Evolutionary conservation across 2,888 invertebrate genomes (phyloP).

Genomic region (Steinernema scapterisci): DNA sequence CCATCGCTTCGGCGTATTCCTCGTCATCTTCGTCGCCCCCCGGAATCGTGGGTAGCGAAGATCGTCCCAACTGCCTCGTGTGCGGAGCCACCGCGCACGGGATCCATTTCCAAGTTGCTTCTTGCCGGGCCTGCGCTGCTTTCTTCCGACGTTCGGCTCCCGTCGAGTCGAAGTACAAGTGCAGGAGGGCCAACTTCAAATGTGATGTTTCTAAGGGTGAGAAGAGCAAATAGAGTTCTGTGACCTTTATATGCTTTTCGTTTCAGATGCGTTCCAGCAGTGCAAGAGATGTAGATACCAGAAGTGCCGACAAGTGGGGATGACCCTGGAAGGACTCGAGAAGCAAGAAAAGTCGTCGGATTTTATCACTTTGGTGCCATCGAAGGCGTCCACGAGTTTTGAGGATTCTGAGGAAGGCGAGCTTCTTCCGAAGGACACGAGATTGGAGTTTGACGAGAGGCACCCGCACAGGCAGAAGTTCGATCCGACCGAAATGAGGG

Average conservation of each 20-base stretch:
- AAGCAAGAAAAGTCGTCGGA: neutral
- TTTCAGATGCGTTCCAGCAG: neutral
- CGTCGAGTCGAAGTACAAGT: neutral
- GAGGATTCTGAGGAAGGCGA: neutral
- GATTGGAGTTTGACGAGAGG: neutral
- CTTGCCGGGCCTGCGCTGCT: slow-evolving; percentile 36
- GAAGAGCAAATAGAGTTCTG: neutral
- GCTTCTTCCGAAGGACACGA: too few relatives aligned
- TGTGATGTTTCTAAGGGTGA: slow-evolving; percentile 1
- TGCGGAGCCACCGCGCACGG: slow-evolving; percentile 33
- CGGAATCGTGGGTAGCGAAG: neutral
- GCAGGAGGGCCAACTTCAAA: neutral
- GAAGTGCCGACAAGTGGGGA: neutral
- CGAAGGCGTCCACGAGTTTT: neutral
- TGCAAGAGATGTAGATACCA: neutral
- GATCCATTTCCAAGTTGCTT: slow-evolving; percentile 33
- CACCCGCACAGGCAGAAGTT: neutral
- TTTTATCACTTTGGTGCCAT: neutral
- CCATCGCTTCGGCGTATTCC: neutral
- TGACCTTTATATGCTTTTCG: neutral
- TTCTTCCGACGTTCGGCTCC: slow-evolving; percentile 27
- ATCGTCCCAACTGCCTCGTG: neutral
- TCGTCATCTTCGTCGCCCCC: neutral
- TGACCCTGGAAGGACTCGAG: neutral
- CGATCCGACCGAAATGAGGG: neutral